Percentiles rank a stretch among this genome's conserved stretches.
phyloP scores from a whole-genome alignment of 2,797 vertebrate species.

The Chiroxiphia lanceolata region DNA sequence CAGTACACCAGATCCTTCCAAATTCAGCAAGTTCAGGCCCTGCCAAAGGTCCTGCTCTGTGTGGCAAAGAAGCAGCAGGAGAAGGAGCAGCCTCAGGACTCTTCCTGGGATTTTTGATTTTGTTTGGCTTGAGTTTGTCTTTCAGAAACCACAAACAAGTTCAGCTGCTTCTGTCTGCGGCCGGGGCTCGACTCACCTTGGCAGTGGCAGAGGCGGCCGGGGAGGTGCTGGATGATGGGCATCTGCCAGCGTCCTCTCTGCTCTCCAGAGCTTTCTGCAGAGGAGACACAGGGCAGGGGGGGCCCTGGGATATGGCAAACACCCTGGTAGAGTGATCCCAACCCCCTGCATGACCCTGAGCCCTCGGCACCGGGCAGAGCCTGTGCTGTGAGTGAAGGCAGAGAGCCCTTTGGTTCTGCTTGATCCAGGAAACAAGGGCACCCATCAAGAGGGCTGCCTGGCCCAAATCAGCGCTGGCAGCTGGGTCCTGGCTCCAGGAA shows the following conservation, averaged over 20 bases:
- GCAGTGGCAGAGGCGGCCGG: fast-evolving
- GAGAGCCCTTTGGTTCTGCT: not conserved
- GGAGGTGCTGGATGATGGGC: not conserved
- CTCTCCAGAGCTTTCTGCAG: not conserved
- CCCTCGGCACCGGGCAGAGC: fast-evolving
- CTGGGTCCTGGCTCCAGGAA: not conserved
- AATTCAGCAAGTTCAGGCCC: not conserved
- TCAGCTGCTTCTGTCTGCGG: not conserved
- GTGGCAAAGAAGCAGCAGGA: not conserved
- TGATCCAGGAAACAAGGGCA: fast-evolving
- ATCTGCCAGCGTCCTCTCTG: not conserved
- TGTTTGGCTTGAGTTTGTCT: not conserved
- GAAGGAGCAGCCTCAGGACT: not conserved
- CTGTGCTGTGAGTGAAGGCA: not conserved
- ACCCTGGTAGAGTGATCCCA: fast-evolving
- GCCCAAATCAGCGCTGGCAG: not conserved
- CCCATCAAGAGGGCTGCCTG: not conserved
- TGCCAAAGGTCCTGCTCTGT: not conserved
- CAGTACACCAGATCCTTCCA: fast-evolving
- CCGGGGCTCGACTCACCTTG: not conserved
- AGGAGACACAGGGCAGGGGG: too few species aligned
- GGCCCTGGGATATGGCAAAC: not conserved
- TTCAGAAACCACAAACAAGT: conserved; percentile 24
- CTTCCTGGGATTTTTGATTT: not conserved
- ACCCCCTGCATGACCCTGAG: fast-evolving